Evolutionary conservation across 2,888 invertebrate species (phyloP), one percentile per base, ranked within the genome.

Genomic region (Sympetrum striolatum): DNA sequence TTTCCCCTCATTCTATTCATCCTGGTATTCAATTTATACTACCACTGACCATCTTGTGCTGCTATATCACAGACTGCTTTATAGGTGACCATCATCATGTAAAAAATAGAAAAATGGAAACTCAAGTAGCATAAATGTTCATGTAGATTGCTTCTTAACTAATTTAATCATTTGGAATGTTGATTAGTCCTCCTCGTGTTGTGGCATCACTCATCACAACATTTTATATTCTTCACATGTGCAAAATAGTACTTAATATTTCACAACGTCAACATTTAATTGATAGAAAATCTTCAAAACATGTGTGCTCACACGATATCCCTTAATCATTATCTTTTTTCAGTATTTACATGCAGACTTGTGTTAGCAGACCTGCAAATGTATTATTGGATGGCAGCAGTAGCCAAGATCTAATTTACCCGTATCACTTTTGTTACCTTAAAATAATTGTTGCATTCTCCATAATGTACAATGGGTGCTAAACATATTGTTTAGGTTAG

Each of bases 41-140:
- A 86, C 86, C 86, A 86, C 64, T 86, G 35, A 60, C 86, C 86
- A 86, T 60, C 60, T 86, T 86, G 86, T 86, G 86, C 86, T 86
- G 86, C 86, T 86, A 86, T 86, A 86, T 86, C 86, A 86, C 86
- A 86, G 86, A 86, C 86, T 86, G 86, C 86, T 86, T 86, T 86
- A 37, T 60, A 86, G 86, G 86, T 86, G 86, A 86, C 64, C 86
- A 86, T 86, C 39, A 86, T 86, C 86, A 64, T 60, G 14, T 86
- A 37, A 60, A 82, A 86, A 86, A 60, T 86, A 86, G 60, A 86
- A 86, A 86, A 73, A 86, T 31, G n/a, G 64, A 64, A 86, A 48
- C 86, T 60, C 60, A 86, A 86, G 48, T 60, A 60, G 86, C 86
- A 86, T 60, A 64, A 86, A 86, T 60, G 60, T 64, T 37, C 53